phyloP scores from a whole-genome alignment of 2,797 vertebrate species.

The Periparus ater region DNA sequence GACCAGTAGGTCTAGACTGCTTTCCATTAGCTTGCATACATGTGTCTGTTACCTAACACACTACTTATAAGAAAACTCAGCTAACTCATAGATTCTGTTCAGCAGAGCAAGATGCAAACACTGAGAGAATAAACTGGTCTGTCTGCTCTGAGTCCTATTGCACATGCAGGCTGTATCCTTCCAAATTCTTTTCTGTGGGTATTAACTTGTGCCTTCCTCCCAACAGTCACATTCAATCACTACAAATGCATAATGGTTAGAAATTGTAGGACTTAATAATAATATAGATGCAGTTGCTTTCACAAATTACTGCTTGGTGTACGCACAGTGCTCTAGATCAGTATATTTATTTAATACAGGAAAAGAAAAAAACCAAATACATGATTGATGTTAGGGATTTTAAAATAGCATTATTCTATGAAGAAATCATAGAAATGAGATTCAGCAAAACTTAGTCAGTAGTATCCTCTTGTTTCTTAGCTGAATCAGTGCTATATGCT shows the following conservation, averaged over 20 bases:
- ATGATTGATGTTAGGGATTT: neutral
- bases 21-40: neutral
- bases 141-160: neutral
- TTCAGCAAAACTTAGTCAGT: neutral
- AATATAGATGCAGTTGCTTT: neutral
- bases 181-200: neutral
- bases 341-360: neutral
- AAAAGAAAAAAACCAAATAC: neutral
- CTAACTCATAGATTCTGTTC: neutral
- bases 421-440: neutral
- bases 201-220: neutral
- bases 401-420: neutral
- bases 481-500: neutral
- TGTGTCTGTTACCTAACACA: neutral
- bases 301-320: neutral
- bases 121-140: neutral
- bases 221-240: neutral
- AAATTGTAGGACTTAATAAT: neutral
- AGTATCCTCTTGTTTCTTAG: neutral
- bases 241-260: neutral
- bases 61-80: neutral
- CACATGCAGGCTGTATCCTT: neutral
- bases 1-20: neutral
- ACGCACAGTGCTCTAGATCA: neutral
- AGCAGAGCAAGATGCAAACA: neutral